A percentile compares a stretch with the other conserved stretches of the same genome.
Evolutionary conservation across 2,888 invertebrate species (phyloP).

Genomic region (Ochropleura plecta): DNA sequence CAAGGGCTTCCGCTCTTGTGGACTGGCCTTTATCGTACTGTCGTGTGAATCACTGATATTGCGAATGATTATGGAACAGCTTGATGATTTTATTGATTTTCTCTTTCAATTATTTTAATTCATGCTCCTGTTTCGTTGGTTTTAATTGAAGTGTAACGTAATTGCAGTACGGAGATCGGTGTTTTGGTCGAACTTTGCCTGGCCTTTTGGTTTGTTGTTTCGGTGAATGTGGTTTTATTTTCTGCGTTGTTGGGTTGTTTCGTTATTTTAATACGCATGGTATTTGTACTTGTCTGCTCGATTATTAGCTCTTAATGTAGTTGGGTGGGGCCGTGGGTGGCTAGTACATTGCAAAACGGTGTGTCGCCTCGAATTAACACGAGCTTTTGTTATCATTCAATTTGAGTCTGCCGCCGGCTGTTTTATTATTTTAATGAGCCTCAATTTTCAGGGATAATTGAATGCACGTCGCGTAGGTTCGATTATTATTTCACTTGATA

Average conservation of each 20-base stretch:
- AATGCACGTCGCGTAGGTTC: conserved; percentile 84
- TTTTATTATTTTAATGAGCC: conserved; percentile 91
- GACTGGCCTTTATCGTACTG: conserved; percentile 76
- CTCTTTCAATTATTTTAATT: conserved; percentile 57
- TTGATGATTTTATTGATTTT: conserved; percentile 60
- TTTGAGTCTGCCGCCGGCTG: conserved; percentile 87
- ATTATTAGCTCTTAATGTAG: conserved; percentile 47
- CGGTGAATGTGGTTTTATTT: background rate
- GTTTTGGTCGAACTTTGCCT: conserved; percentile 25
- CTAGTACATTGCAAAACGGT: conserved; percentile 70
- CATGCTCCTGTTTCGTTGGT: conserved; percentile 45
- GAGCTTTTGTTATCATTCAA: conserved; percentile 90
- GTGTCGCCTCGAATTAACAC: conserved; percentile 85
- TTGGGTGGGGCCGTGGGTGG: conserved; percentile 63
- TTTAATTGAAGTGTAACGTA: conserved; percentile 51
- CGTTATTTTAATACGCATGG: conserved; percentile 12
- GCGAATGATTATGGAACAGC: conserved; percentile 56
- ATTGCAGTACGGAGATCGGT: conserved; percentile 21
- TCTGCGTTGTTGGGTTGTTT: conserved; percentile 2
- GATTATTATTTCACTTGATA: conserved; percentile 86
- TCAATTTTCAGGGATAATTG: conserved; percentile 90
- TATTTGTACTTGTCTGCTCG: conserved; percentile 25
- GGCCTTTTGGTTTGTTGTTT: conserved; percentile 1
- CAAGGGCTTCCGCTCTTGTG: conserved; percentile 79
- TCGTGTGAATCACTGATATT: conserved; percentile 66